These are phyloP conservation scores for Cosmorhoe ocellata DNA, from an alignment of 2,888 invertebrate genomes.

Conservation along the genomic window DNA sequence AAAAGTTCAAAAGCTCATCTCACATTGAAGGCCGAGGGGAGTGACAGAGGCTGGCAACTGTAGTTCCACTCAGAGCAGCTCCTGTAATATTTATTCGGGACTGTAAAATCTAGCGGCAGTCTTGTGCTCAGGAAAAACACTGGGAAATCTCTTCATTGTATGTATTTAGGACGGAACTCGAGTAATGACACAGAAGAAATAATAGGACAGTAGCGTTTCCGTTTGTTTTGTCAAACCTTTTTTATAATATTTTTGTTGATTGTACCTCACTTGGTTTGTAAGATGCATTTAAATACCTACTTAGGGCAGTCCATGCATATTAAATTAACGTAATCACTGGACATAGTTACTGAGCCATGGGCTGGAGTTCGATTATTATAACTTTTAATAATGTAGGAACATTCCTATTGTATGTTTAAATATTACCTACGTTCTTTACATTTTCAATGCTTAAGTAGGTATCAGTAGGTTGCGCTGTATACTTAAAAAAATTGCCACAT, in stretches of 20 bases:
- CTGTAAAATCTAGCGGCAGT: conserved; percentile 44
- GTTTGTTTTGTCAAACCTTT: conserved; percentile 5
- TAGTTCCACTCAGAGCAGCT: conserved; percentile 17
- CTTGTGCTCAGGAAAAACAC: conserved; percentile 46
- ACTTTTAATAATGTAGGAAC: too few species aligned
- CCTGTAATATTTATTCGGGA: conserved; percentile 45
- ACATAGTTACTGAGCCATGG: too few species aligned
- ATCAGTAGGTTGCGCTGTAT: too few species aligned
- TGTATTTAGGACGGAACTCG: conserved; percentile 43
- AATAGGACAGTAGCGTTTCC: conserved; percentile 2
- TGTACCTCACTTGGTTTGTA: not conserved
- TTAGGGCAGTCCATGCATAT: too few species aligned
- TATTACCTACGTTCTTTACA: too few species aligned
- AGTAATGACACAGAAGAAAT: conserved; percentile 8
- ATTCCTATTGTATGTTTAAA: too few species aligned
- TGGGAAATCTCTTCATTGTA: conserved; percentile 41
- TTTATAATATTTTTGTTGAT: not conserved
- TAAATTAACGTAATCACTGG: too few species aligned
- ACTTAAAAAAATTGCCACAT: too few species aligned
- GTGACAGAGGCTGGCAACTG: conserved; percentile 9
- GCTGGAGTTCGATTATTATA: too few species aligned
- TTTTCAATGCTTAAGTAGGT: too few species aligned
- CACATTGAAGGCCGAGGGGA: not conserved
- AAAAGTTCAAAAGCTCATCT: too few species aligned
- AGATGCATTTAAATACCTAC: not conserved